phyloP scores from a whole-genome alignment of 2,888 invertebrate genomes.

The Ceriagrion tenellum region DNA sequence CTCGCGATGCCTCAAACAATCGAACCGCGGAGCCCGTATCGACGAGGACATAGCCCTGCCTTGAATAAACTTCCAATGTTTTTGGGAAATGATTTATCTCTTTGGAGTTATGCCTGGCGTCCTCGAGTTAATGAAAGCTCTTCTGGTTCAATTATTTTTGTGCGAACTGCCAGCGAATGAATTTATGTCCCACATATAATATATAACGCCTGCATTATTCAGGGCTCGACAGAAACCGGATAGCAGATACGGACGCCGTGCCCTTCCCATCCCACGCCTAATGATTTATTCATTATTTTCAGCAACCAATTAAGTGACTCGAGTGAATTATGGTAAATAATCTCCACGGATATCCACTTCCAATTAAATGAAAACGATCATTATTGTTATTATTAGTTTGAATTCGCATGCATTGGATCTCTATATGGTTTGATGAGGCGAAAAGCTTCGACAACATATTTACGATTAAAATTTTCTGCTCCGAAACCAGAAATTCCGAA shows the following conservation, averaged over 20 bases:
- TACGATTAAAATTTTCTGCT: neutral
- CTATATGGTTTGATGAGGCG: neutral
- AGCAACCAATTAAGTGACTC: neutral
- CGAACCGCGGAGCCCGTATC: too few species aligned
- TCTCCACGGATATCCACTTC: neutral
- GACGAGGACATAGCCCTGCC: too few species aligned
- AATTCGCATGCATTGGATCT: neutral
- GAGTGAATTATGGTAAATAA: neutral
- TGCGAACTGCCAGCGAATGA: neutral
- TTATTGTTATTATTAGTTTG: neutral
- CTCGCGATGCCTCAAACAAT: too few species aligned
- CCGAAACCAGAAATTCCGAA: too few species aligned
- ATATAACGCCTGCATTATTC: neutral
- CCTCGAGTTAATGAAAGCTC: neutral
- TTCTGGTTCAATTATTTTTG: neutral
- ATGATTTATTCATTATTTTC: neutral
- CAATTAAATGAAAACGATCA: slow-evolving; percentile 1
- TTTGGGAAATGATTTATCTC: neutral
- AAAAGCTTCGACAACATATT: neutral
- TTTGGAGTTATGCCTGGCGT: neutral
- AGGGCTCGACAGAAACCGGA: neutral
- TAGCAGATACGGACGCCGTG: neutral
- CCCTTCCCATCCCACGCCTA: neutral
- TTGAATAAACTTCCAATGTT: neutral
- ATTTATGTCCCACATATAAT: neutral